phyloP scores from a whole-genome alignment of 2,113 vertebrate genomes.

The Carassius gibelio region DNA sequence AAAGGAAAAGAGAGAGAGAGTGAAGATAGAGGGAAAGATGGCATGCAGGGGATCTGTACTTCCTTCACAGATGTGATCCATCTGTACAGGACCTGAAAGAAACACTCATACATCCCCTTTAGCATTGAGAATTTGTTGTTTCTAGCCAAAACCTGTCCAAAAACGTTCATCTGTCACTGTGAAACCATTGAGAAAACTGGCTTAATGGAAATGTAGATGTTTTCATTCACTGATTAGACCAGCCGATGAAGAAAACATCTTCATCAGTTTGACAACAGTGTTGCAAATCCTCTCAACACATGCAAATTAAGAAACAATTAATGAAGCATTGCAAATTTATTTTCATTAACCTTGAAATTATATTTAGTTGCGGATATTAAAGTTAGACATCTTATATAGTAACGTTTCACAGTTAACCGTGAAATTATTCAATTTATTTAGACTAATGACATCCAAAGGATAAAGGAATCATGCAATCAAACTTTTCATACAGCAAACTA shows the following conservation, averaged over 20 bases:
- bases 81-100: slow-evolving; percentile 34
- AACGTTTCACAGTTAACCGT: too few species aligned
- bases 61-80: slow-evolving; percentile 49
- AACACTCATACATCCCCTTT: not conserved
- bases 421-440: too few species aligned
- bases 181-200: not conserved
- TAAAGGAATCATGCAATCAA: too few species aligned
- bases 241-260: not conserved
- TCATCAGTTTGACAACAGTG: too few species aligned
- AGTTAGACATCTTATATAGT: too few species aligned
- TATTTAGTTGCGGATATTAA: too few species aligned
- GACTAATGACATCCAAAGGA: too few species aligned
- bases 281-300: too few species aligned
- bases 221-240: not conserved
- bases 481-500: not conserved
- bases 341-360: too few species aligned
- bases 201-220: not conserved
- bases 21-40: not conserved
- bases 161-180: not conserved
- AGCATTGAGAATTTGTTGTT: not conserved
- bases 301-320: too few species aligned
- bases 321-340: too few species aligned
- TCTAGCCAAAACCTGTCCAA: not conserved
- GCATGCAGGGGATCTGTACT: slow-evolving; percentile 29
- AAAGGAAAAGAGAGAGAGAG: not conserved